phyloP scores from a whole-genome alignment of 2,888 invertebrate species.

The Cataglyphis rosenhaueri region DNA sequence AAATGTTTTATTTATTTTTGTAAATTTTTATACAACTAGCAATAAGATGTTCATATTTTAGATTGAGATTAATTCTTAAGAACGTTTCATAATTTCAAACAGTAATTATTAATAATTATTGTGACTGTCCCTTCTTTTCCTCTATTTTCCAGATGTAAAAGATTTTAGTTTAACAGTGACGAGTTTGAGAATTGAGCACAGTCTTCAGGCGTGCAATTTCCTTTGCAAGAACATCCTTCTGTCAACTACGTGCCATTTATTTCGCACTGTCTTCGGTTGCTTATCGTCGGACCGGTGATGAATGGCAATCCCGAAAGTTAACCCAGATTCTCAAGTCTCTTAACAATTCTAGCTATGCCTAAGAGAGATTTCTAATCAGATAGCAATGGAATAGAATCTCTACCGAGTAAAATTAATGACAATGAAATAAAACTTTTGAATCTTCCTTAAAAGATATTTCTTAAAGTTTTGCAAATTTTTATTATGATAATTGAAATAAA shows the following conservation, averaged over 20 bases:
- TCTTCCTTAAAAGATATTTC: neutral
- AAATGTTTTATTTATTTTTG: neutral
- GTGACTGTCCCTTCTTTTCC: neutral
- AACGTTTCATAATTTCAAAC: constrained; percentile 16
- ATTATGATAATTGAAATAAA: neutral
- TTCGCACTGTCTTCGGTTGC: neutral
- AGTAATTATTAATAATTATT: neutral
- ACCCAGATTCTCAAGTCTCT: constrained; percentile 56
- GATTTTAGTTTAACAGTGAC: neutral
- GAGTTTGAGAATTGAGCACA: neutral
- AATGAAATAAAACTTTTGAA: neutral
- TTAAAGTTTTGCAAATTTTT: neutral
- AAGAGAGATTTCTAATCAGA: neutral
- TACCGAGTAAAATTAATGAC: constrained; percentile 15
- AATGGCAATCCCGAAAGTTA: constrained; percentile 62
- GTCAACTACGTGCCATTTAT: neutral
- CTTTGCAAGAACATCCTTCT: neutral
- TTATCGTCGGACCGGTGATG: constrained; percentile 59
- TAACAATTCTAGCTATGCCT: constrained; percentile 58
- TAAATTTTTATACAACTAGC: neutral
- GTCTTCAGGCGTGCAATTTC: neutral
- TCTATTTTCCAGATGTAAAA: neutral
- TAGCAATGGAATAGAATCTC: constrained; percentile 14
- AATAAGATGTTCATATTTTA: neutral
- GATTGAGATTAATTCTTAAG: neutral